A percentile compares a stretch with the other conserved stretches of the same genome.
Conservation (phyloP, 2,113 vertebrate genomes). For the Dasyurus viverrinus region DNA sequence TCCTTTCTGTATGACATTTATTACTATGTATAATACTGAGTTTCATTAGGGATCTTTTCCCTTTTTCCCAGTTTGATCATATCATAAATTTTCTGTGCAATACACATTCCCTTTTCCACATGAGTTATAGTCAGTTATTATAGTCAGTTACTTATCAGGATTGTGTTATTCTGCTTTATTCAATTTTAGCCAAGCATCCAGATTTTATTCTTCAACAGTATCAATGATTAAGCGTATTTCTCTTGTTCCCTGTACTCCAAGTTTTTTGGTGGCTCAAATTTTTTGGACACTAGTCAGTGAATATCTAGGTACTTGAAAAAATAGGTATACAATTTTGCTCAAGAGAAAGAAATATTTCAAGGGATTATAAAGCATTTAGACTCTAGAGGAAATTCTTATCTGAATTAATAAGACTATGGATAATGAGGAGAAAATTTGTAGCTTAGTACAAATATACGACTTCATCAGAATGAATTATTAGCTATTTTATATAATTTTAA, state of each 20-base stretch:
- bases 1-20: too few species aligned
- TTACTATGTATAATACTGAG: too few species aligned
- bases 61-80: too few species aligned
- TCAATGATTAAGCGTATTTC: not conserved
- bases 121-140: not conserved
- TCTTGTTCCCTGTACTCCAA: not conserved
- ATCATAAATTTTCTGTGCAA: too few species aligned
- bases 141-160: not conserved
- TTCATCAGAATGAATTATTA: not conserved
- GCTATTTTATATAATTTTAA: not conserved
- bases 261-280: not conserved
- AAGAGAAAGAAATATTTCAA: not conserved
- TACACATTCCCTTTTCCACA: not conserved
- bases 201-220: not conserved
- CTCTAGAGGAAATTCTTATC: not conserved
- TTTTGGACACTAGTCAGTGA: not conserved
- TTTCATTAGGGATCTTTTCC: too few species aligned
- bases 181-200: not conserved
- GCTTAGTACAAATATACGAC: too few species aligned
- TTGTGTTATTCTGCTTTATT: not conserved
- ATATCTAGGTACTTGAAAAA: not conserved
- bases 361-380: not conserved
- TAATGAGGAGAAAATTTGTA: not conserved
- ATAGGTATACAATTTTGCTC: not conserved
- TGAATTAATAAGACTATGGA: not conserved